Evolutionary conservation across 2,113 vertebrate genomes (phyloP).

Genomic region (Nerophis ophidion): DNA sequence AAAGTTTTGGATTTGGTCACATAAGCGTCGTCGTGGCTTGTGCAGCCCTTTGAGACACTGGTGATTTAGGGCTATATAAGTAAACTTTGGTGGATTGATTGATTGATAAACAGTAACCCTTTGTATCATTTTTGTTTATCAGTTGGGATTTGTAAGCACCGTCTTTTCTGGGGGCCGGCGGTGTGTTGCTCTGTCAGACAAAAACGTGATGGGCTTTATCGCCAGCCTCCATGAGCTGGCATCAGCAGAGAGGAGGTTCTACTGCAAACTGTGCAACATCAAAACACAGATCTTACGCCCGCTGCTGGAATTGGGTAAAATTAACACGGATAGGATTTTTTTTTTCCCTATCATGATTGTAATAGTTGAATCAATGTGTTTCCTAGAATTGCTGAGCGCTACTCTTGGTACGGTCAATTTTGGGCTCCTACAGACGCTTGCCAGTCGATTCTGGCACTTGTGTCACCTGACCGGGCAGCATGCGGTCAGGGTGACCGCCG

Average conservation of each 20-base stretch:
- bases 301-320: slow-evolving; percentile 86
- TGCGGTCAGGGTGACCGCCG: slow-evolving; percentile 81
- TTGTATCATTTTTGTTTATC: slow-evolving; percentile 3
- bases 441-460: slow-evolving; percentile 80
- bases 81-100: no score
- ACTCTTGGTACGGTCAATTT: slow-evolving; percentile 61
- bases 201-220: slow-evolving; percentile 89
- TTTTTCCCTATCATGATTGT: neutral
- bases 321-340: neutral
- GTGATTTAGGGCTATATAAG: no score
- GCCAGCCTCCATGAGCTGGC: slow-evolving; percentile 91
- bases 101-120: neutral
- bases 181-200: slow-evolving; percentile 81
- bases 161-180: slow-evolving; percentile 80
- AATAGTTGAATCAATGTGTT: neutral
- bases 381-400: slow-evolving; percentile 79
- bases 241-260: slow-evolving; percentile 86
- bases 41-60: no score
- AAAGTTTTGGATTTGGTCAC: no score
- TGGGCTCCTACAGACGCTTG: slow-evolving; percentile 81
- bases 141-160: slow-evolving; percentile 90
- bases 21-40: no score
- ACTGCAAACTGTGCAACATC: slow-evolving; percentile 82
- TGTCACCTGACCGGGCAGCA: slow-evolving; percentile 94
- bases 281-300: slow-evolving; percentile 87